Conservation (phyloP, 2,888 invertebrate genomes). For the Lagria hirta region DNA sequence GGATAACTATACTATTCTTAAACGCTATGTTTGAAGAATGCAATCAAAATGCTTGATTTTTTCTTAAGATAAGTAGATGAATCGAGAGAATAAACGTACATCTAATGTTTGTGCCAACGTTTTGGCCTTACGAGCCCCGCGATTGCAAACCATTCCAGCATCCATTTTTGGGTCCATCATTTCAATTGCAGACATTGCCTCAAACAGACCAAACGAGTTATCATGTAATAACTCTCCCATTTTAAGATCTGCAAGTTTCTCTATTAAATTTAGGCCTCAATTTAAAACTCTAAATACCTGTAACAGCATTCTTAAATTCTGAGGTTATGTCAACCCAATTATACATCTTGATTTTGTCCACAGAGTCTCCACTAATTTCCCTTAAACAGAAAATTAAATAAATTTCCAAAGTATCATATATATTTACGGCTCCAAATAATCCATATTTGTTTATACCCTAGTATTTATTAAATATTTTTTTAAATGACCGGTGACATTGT, state of each 20-base stretch:
- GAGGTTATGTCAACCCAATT: slow-evolving; percentile 39
- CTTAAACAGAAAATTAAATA: no score
- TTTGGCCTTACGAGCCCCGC: slow-evolving; percentile 79
- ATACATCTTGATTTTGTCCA: slow-evolving; percentile 20
- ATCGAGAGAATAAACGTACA: no score
- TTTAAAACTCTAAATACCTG: slow-evolving; percentile 41
- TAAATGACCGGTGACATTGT: no score
- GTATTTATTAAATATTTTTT: no score
- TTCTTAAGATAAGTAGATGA: no score
- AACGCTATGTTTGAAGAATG: no score
- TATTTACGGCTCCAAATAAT: no score
- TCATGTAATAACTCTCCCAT: slow-evolving; percentile 92
- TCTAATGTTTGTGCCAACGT: slow-evolving; percentile 85
- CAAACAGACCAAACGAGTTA: slow-evolving; percentile 88
- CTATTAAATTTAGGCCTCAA: background rate
- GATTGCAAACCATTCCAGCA: slow-evolving; percentile 95
- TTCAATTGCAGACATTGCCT: slow-evolving; percentile 99
- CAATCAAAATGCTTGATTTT: no score
- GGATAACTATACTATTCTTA: no score
- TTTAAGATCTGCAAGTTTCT: slow-evolving; percentile 62
- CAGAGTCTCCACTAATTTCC: slow-evolving; percentile 20
- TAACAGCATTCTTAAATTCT: slow-evolving; percentile 42
- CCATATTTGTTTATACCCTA: no score
- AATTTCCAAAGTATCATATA: no score
- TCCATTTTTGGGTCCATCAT: slow-evolving; percentile 99